phyloP scores from a whole-genome alignment of 1,140 invertebrate genomes.

The Pantala flavescens region DNA sequence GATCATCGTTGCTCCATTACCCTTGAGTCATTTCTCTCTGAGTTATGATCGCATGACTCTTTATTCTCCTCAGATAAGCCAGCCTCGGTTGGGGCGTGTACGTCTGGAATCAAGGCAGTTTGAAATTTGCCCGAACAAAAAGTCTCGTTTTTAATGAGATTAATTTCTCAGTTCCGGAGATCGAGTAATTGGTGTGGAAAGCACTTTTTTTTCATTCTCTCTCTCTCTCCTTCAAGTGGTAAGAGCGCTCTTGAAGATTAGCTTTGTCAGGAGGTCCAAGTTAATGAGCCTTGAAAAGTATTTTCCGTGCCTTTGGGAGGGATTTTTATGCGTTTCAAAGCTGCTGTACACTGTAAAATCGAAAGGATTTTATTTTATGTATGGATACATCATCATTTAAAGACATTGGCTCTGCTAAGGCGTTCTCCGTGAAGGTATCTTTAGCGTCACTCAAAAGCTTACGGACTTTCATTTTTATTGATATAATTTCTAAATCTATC shows the following conservation, averaged over 20 bases:
- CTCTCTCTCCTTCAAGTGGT: not conserved
- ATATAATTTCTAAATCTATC: too few species aligned
- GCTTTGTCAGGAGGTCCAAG: not conserved
- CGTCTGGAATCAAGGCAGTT: not conserved
- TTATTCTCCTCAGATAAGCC: too few species aligned
- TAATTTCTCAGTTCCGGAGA: not conserved
- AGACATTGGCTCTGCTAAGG: too few species aligned
- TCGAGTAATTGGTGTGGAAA: not conserved
- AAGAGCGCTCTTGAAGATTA: not conserved
- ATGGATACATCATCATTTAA: too few species aligned
- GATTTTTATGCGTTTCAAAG: not conserved
- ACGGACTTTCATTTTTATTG: too few species aligned
- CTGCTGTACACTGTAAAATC: not conserved
- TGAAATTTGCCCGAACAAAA: not conserved
- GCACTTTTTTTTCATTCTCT: not conserved
- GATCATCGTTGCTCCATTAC: too few species aligned
- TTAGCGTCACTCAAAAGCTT: too few species aligned
- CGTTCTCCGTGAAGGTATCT: too few species aligned
- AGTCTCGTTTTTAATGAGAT: not conserved
- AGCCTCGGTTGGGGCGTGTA: too few species aligned
- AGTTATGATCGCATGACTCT: too few species aligned
- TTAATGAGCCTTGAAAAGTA: not conserved
- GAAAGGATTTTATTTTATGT: too few species aligned
- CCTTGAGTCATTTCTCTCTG: too few species aligned
- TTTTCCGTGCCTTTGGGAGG: not conserved